Evolutionary conservation across 2,113 vertebrate species (phyloP), one percentile per base, ranked within the genome.

Genomic region (Elephantulus edwardii): DNA sequence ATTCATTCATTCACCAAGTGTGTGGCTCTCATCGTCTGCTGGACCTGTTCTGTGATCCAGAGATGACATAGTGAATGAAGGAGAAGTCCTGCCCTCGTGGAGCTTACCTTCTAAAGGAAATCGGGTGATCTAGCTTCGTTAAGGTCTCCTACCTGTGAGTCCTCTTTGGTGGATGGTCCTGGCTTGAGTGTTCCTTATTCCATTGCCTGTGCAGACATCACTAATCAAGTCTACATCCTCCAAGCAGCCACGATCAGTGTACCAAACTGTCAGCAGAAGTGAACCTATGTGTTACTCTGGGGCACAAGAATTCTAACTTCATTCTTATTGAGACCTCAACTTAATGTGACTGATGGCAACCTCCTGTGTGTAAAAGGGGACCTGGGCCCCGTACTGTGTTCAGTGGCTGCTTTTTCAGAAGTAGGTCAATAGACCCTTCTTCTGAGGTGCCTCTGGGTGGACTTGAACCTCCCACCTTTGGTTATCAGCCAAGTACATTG

Each of bases 271-370:
- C 70, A 40, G 35, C 74, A 44, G 86, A 75, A 68, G 42, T 35
- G 86, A 48, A 24, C 13, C 28, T 86, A 4, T 19, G 5, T 85
- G 40, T 72, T 90, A 76, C 62, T 26, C 30, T 22, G 58, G 33
- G n/a, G 40, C 46, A 68, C 79, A 50, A 42, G 50, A 46, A 86
- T 86, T 83, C 81, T 35, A 17, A 83, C 89, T 81, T 89, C 8
- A 50, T 74, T 88, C 35, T 75, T 77, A 46, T 60, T 54, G 24
- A 28, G 28, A 58, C 24, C 19, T 9, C 56, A 58, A n/a, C n/a
- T n/a, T n/a, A n/a, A n/a, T n/a, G n/a, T n/a, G n/a, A n/a, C n/a
- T n/a, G n/a, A n/a, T n/a, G n/a, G n/a, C n/a, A n/a, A n/a, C n/a
- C n/a, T n/a, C n/a, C n/a, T n/a, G n/a, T n/a, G n/a, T n/a, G n/a